A percentile compares a stretch with the other conserved stretches of the same genome.
These are phyloP conservation scores for Sphaeridia pumilis DNA, from an alignment of 2,888 invertebrate genomes.

Conservation along the genomic window DNA sequence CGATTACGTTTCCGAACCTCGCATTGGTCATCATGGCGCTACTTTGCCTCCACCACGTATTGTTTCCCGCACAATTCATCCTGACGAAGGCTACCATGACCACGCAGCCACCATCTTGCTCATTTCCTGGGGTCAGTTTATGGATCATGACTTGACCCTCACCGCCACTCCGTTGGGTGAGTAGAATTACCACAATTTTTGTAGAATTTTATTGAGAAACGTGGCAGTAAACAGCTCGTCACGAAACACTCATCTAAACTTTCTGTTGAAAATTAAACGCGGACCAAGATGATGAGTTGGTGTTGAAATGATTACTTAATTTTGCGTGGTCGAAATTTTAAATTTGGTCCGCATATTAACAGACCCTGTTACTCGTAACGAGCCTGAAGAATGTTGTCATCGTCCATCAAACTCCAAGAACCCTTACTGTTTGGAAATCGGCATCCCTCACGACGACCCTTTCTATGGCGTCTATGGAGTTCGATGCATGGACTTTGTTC, in stretches of 20 bases:
- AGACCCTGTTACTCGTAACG: constrained; percentile 77
- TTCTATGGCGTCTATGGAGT: constrained; percentile 76
- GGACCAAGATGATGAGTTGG: too few species aligned
- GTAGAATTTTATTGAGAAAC: background rate
- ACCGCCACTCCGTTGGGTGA: constrained; percentile 77
- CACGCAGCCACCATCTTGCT: constrained; percentile 89
- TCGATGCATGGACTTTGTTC: constrained; percentile 77
- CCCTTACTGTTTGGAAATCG: constrained; percentile 82
- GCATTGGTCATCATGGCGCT: constrained; percentile 63
- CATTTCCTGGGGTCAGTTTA: constrained; percentile 88
- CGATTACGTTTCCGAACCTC: constrained; percentile 72
- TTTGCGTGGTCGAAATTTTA: too few species aligned
- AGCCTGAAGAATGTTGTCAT: constrained; percentile 81
- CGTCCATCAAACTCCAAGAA: constrained; percentile 70
- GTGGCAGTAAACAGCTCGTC: background rate
- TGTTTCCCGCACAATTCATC: constrained; percentile 81
- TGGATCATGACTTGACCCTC: constrained; percentile 85
- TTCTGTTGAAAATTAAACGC: too few species aligned
- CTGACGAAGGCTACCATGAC: constrained; percentile 84
- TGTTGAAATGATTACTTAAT: too few species aligned
- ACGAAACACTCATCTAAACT: background rate
- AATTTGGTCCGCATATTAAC: constrained; percentile 17
- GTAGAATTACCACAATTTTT: background rate
- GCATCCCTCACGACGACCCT: constrained; percentile 77
- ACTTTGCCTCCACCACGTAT: constrained; percentile 68